These are phyloP conservation scores for Harpegnathos saltator DNA, from an alignment of 1,140 invertebrate genomes.

Conservation along the genomic window DNA sequence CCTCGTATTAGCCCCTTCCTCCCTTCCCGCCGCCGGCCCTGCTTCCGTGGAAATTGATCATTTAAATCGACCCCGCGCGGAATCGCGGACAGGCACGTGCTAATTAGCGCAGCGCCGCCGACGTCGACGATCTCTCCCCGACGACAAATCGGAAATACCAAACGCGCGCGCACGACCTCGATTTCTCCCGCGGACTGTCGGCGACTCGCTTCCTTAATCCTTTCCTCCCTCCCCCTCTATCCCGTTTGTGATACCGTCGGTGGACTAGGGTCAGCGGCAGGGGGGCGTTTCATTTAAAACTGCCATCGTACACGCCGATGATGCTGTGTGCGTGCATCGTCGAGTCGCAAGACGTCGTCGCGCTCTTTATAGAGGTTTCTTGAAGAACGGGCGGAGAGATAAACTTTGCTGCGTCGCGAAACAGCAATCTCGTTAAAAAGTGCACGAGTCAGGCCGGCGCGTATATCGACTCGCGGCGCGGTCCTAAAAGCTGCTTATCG, in stretches of 20 bases:
- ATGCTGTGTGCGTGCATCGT: too few relatives aligned
- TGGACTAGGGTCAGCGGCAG: not conserved
- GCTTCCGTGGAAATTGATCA: not conserved
- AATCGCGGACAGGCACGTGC: slow-evolving; percentile 14
- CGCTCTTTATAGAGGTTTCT: not conserved
- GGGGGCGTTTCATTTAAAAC: slow-evolving; percentile 7
- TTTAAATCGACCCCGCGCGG: slow-evolving; percentile 25
- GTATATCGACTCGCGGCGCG: slow-evolving; percentile 15
- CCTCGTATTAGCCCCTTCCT: not conserved
- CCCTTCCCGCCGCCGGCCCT: too few relatives aligned
- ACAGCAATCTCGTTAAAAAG: slow-evolving; percentile 53
- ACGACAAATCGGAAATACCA: not conserved
- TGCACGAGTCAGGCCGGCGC: not conserved
- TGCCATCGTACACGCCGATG: not conserved
- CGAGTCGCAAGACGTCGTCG: not conserved
- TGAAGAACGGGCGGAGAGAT: not conserved
- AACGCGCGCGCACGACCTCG: too few relatives aligned
- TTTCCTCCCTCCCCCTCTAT: too few relatives aligned
- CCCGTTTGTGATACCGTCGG: not conserved
- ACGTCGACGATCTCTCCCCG: not conserved
- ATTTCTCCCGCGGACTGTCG: too few relatives aligned
- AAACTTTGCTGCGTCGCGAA: slow-evolving; percentile 21
- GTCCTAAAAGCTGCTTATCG: slow-evolving; percentile 33
- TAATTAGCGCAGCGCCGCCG: slow-evolving; percentile 8
- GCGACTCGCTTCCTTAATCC: too few relatives aligned